These are phyloP conservation scores for Diplodus sargus DNA, from an alignment of 2,797 vertebrate species.

Conservation along the genomic window DNA sequence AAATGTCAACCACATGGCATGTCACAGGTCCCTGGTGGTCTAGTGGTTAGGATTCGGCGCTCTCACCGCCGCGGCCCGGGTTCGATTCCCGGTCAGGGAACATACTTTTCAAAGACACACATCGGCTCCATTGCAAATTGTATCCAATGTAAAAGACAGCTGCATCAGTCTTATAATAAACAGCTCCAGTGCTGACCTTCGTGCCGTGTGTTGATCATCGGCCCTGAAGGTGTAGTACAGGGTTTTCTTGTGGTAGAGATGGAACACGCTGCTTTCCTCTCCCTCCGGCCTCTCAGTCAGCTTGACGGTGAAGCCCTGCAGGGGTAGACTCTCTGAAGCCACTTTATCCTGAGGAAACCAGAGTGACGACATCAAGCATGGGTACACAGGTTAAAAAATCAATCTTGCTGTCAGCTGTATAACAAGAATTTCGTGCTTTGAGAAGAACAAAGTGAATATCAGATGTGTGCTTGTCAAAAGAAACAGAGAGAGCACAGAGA, in stretches of 20 bases:
- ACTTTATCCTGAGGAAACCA: conserved; percentile 89
- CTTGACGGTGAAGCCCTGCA: conserved; percentile 94
- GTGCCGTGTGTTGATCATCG: conserved; percentile 86
- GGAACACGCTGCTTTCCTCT: conserved; percentile 88
- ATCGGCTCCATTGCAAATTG: rapidly evolving
- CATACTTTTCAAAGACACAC: rapidly evolving
- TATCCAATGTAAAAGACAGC: background rate
- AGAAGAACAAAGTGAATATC: conserved; percentile 27
- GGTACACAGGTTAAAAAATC: background rate
- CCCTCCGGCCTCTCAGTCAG: conserved; percentile 89
- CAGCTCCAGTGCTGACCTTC: conserved; percentile 69
- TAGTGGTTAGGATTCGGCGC: conserved; percentile 79
- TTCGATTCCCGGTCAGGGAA: conserved; percentile 81
- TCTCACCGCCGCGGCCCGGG: conserved; percentile 81
- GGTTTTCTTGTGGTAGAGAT: conserved; percentile 97
- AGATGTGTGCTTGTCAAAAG: conserved; percentile 23
- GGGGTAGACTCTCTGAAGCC: conserved; percentile 93
- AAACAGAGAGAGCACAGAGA: conserved; percentile 77
- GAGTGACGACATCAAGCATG: conserved; percentile 19
- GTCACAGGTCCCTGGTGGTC: conserved; percentile 35
- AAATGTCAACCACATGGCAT: rapidly evolving
- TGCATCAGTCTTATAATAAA: background rate
- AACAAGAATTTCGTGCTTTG: conserved; percentile 16
- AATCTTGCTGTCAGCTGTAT: conserved; percentile 4
- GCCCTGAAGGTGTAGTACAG: conserved; percentile 96